Evolutionary conservation across 2,113 vertebrate genomes (phyloP), one percentile per base, ranked within the genome.

Genomic region (Peucedramus taeniatus): DNA sequence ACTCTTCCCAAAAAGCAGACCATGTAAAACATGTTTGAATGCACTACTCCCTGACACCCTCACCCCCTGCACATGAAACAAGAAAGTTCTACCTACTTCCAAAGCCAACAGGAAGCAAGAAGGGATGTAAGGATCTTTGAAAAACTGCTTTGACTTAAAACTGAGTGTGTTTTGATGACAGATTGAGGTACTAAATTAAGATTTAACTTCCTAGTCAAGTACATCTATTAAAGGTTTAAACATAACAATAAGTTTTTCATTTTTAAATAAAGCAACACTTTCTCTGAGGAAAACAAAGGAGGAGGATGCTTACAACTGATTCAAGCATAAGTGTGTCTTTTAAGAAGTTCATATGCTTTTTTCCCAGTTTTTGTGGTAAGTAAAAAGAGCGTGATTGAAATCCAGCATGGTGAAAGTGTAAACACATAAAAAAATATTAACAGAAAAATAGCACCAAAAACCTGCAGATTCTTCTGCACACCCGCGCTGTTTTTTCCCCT

Each of bases 151-250:
- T 31, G 26, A 23, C 30, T 91, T 59, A 49, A 82, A 89, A 84
- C 53, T 17, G 1, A 24, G 21, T 65, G 39, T 30, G 31, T 63
- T 78, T 45, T 71, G 57, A 60, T 26, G 27, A 66, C 85, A 71
- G 64, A 28, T 24, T 49, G 35, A 83, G 83, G 81, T 95, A 92
- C 49, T 93, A 90, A 74, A 90, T 77, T n/a, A 90, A 78, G 77
- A 71, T 87, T 88, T 91, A 94, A 91, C 92, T 91, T 90, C 84
- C 60, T 59, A 44, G 17, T 56, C 64, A 47, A 54, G 42, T 44
- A 78, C 8, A 88, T 44, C 79, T 74, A 76, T 64, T 90, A 69
- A 94, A 96, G 78, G 72, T 75, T 94, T 94, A 92, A 94, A 81
- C 69, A 65, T 16, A 65, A 61, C 72, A 60, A 74, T 31, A 71